phyloP scores from a whole-genome alignment of 2,797 vertebrate species.

The Semaprochilodus insignis region DNA sequence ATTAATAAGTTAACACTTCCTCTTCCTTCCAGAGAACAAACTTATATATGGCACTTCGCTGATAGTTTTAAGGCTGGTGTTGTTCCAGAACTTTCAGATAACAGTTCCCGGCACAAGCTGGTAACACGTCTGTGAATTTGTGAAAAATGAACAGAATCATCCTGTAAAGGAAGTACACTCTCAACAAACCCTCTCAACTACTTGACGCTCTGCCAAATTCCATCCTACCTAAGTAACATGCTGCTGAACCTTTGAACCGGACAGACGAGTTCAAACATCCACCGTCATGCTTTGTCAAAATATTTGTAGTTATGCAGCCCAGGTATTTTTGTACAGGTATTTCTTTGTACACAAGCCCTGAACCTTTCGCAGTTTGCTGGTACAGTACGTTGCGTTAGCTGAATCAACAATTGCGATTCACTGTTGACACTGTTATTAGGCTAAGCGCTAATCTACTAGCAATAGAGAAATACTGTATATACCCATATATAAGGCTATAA shows the following conservation, averaged over 20 bases:
- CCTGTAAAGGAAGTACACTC: slow-evolving; percentile 17
- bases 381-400: too few species aligned
- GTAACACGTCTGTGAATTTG: neutral
- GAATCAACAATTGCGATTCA: neutral
- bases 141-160: neutral
- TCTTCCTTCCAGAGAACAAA: too few species aligned
- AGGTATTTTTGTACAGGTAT: slow-evolving; percentile 7
- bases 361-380: neutral
- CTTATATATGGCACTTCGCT: too few species aligned
- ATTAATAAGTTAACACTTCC: too few species aligned
- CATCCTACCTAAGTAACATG: slow-evolving; percentile 21
- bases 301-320: slow-evolving; percentile 31
- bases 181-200: slow-evolving; percentile 20
- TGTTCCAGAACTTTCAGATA: neutral
- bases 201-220: slow-evolving; percentile 27
- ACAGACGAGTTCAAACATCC: slow-evolving; percentile 27
- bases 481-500: too few species aligned
- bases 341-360: neutral
- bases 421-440: neutral
- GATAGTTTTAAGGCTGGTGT: neutral
- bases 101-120: neutral
- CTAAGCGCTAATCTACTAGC: too few species aligned
- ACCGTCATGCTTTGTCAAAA: slow-evolving; percentile 28
- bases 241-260: slow-evolving; percentile 40
- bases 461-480: too few species aligned